Evolutionary conservation across 2,888 invertebrate genomes (phyloP).

Genomic region (Zaprionus bogoriensis): DNA sequence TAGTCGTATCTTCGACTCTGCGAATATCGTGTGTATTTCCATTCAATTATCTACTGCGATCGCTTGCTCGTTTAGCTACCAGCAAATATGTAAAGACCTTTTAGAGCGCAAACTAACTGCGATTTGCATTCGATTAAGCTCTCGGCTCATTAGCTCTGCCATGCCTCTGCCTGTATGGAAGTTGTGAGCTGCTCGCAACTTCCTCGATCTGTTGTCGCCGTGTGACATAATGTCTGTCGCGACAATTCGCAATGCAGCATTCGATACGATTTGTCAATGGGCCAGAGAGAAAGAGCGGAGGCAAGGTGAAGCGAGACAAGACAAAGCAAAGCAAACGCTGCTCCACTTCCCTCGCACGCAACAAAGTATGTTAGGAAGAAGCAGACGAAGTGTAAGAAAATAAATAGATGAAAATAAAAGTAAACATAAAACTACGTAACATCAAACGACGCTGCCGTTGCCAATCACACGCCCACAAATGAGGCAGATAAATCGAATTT

Average conservation of each 20-base stretch:
- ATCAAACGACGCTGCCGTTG: conserved; percentile 29
- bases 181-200: conserved; percentile 34
- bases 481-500: conserved; percentile 55
- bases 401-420: conserved; percentile 11
- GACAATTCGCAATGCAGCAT: conserved; percentile 47
- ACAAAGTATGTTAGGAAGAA: no score
- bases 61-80: no score
- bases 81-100: not conserved
- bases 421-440: conserved; percentile 43
- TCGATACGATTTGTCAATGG: conserved; percentile 58
- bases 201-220: conserved; percentile 43
- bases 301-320: conserved; percentile 2
- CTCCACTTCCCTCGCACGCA: conserved; percentile 65
- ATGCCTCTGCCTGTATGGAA: conserved; percentile 45
- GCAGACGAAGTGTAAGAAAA: no score
- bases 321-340: conserved; percentile 56
- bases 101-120: not conserved
- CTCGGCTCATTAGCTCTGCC: conserved; percentile 33
- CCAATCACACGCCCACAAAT: conserved; percentile 52
- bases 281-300: not conserved
- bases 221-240: conserved; percentile 50
- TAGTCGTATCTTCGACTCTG: no score
- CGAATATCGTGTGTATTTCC: not conserved
- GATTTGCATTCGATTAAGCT: conserved; percentile 39
- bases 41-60: no score